phyloP scores from a whole-genome alignment of 2,888 invertebrate species.

The Hybos culiciformis region DNA sequence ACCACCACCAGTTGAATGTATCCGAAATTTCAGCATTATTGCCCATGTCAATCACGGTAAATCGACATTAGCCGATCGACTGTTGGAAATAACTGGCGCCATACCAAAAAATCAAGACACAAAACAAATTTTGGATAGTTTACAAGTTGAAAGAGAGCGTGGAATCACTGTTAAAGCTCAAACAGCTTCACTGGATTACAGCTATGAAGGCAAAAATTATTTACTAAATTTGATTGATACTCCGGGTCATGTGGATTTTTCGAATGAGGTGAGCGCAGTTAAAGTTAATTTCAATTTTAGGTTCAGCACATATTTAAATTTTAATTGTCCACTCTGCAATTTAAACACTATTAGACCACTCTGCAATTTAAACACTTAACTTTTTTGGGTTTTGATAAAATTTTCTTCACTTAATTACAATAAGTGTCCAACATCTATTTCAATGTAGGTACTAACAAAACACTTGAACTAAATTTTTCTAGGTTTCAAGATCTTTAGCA shows the following conservation, averaged over 20 bases:
- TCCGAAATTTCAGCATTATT: constrained; percentile 92
- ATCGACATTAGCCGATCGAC: constrained; percentile 87
- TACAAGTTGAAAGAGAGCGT: constrained; percentile 82
- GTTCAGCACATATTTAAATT: no score
- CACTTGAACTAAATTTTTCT: no score
- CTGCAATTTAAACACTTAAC: no score
- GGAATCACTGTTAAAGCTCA: constrained; percentile 99
- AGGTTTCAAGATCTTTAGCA: constrained; percentile 71
- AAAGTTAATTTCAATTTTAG: no score
- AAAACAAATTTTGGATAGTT: constrained; percentile 60
- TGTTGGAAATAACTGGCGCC: constrained; percentile 84
- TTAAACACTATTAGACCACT: no score
- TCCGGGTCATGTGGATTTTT: constrained; percentile 96
- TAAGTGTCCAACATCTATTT: no score
- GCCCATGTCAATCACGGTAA: constrained; percentile 99
- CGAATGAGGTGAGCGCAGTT: no score
- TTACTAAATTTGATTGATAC: constrained; percentile 93
- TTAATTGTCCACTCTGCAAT: no score
- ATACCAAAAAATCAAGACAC: constrained; percentile 50
- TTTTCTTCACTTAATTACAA: no score
- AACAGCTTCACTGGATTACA: constrained; percentile 75
- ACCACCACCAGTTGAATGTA: constrained; percentile 36
- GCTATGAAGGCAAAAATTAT: constrained; percentile 53
- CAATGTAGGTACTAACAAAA: no score
- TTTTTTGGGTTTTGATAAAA: no score